A percentile compares a stretch with the other conserved stretches of the same genome.
Conservation (phyloP, 2,888 invertebrate species). For the Pachydiplax longipennis region DNA sequence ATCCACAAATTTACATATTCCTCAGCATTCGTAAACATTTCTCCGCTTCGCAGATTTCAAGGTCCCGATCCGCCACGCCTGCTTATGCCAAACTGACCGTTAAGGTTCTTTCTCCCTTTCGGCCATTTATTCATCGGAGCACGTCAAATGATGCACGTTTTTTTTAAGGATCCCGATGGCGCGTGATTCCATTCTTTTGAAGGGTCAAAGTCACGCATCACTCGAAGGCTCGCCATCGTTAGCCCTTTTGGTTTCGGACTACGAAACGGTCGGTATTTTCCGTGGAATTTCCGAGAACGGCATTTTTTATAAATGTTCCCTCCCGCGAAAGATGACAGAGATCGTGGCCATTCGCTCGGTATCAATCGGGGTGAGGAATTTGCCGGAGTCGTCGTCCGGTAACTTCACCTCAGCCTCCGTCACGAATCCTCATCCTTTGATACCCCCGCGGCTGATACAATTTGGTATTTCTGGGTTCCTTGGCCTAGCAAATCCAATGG, state of each 20-base stretch:
- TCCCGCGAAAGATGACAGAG: neutral
- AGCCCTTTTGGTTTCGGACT: neutral
- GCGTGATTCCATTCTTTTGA: neutral
- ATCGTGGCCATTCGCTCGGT: neutral
- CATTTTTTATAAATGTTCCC: neutral
- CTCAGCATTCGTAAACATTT: neutral
- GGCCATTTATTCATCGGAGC: neutral
- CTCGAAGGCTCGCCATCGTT: neutral
- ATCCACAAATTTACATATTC: no score
- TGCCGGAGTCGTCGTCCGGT: neutral
- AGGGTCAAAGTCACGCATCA: neutral
- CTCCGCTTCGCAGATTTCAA: neutral
- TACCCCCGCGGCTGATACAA: neutral
- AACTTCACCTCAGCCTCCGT: neutral
- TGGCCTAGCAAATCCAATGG: neutral
- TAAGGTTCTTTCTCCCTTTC: neutral
- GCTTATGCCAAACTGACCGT: neutral
- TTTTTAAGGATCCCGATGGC: neutral
- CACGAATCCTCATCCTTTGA: neutral
- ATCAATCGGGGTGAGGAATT: neutral
- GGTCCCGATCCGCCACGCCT: neutral
- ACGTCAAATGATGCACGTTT: neutral
- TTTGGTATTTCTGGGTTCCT: constrained; percentile 29
- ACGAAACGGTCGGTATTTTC: neutral
- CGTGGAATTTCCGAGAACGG: neutral